phyloP scores from a whole-genome alignment of 2,888 invertebrate genomes.

The Nudaria mundana region DNA sequence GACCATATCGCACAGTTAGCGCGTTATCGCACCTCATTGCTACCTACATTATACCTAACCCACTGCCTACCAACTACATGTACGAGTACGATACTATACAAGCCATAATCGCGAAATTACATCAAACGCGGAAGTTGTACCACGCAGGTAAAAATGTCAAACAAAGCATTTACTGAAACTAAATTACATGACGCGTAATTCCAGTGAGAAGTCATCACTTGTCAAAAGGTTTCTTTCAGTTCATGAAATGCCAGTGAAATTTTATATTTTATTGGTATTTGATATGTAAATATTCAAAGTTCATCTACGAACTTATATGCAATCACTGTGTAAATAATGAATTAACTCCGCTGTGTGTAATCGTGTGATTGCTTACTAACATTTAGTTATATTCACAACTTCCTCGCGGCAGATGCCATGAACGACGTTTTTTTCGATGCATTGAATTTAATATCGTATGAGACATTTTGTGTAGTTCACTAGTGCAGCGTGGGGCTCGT shows the following conservation, averaged over 20 bases:
- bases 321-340: conserved; percentile 40
- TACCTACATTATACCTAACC: conserved; percentile 48
- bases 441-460: conserved; percentile 53
- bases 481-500: conserved; percentile 59
- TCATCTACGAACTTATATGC: conserved; percentile 13
- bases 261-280: not conserved
- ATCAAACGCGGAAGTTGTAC: conserved; percentile 68
- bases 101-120: conserved; percentile 63
- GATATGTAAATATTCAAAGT: conserved; percentile 7
- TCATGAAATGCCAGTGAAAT: conserved; percentile 11
- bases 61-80: conserved; percentile 28
- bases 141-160: conserved; percentile 46
- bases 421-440: conserved; percentile 36
- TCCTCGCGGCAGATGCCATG: conserved; percentile 32
- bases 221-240: conserved; percentile 9
- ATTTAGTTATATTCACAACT: conserved; percentile 5
- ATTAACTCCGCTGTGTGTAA: conserved; percentile 33
- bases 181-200: conserved; percentile 18
- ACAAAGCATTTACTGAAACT: conserved; percentile 23
- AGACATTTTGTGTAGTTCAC: conserved; percentile 55
- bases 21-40: conserved; percentile 70
- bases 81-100: conserved; percentile 28
- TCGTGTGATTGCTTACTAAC: conserved; percentile 22
- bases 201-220: conserved; percentile 16
- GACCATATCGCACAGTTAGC: conserved; percentile 61